Base-by-base conservation (phyloP, 2,797 vertebrate genomes). In the Danio choprae region DNA sequence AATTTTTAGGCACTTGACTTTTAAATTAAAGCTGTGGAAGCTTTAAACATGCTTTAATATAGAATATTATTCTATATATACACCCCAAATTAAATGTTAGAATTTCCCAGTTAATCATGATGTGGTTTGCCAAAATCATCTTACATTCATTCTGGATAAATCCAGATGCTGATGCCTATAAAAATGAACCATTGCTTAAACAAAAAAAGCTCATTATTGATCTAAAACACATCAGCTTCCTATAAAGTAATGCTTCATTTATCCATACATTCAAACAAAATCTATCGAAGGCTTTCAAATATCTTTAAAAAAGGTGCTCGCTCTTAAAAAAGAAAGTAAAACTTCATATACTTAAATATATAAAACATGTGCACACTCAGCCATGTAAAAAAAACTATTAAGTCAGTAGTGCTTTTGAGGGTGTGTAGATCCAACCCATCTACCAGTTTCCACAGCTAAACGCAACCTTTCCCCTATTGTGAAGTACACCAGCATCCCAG, bases 351-450 rank as follows among this genome's bases (percentile, higher is more conserved):
- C 2, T 59, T 46, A 73, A 51, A 70, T 56, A 68, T 18, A 40
- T 20, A 7, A 20, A 38, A 41, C 65, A 0, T 75, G 36, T 22
- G 74, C 38, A 38, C 36, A 68, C 18, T 76, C 59, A 76, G 22
- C 44, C 38, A 13, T 18, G 46, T 16, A 48, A 48, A 44, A 9
- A 67, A 38, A 41, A 55, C 50, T 56, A 29, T 67, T 20, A 12
- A 22, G 43, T 53, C 67, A 55, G 67, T 79, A 79, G 77, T 71
- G 77, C 65, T 70, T 79, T 51, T 44, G 16, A 40, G 36, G 36
- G n/a, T 22, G 44, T 63, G 67, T 62, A 51, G 13, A 79, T 71
- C 56, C 38, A 60, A 60, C 40, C 65, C 0, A 36, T 51, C 64
- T 18, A 38, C 65, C 20, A 6, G 6, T 40, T 55, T n/a, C 22